Conservation (phyloP, 1,140 invertebrate species). For the Drosophila repletoides region DNA sequence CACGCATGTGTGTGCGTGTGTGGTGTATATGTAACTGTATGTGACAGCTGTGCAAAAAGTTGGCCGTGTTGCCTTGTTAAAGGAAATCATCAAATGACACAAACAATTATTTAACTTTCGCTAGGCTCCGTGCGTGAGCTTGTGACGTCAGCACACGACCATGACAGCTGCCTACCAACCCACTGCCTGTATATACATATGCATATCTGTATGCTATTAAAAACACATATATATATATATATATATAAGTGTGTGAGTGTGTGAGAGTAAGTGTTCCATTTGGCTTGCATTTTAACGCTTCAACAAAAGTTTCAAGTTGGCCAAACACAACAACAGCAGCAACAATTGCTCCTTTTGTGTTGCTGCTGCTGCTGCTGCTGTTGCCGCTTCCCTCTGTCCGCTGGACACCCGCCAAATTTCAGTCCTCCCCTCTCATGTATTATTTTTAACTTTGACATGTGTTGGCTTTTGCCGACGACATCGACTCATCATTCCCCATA, state of each 20-base stretch:
- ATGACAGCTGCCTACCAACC: slow-evolving; percentile 48
- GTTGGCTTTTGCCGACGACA: slow-evolving; percentile 67
- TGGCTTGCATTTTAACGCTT: slow-evolving; percentile 51
- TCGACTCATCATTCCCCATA: slow-evolving; percentile 62
- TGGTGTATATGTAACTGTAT: slow-evolving; percentile 16
- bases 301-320: slow-evolving; percentile 51
- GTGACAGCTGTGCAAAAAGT: slow-evolving; percentile 71
- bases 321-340: slow-evolving; percentile 25
- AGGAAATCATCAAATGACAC: slow-evolving; percentile 80
- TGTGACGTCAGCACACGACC: slow-evolving; percentile 56
- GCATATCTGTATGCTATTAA: no score
- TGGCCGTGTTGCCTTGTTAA: slow-evolving; percentile 56
- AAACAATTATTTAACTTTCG: slow-evolving; percentile 80
- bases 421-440: slow-evolving; percentile 33
- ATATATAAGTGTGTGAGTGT: not conserved
- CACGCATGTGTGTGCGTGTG: slow-evolving; percentile 6
- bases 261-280: slow-evolving; percentile 21
- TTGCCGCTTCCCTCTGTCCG: not conserved
- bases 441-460: slow-evolving; percentile 79
- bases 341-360: slow-evolving; percentile 41
- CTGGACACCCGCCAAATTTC: slow-evolving; percentile 19
- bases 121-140: slow-evolving; percentile 64
- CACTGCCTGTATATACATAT: no score
- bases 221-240: slow-evolving; percentile 8
- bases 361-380: not conserved